These are phyloP conservation scores for Paratrypauchen microcephalus DNA, from an alignment of 2,797 vertebrate species.

Conservation along the genomic window DNA sequence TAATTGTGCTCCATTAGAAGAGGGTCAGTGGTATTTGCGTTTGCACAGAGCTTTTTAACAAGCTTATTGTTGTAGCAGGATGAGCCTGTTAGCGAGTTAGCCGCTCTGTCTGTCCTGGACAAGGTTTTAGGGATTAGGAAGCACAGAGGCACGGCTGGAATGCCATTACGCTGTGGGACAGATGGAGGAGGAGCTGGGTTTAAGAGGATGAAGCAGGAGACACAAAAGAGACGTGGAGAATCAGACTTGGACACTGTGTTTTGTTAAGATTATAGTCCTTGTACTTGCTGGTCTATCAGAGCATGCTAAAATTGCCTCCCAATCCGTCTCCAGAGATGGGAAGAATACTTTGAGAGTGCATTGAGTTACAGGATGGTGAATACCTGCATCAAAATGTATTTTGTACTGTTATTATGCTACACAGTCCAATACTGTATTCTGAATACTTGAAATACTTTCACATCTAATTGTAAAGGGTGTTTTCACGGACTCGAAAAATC, in stretches of 20 bases:
- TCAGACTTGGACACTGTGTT: not conserved
- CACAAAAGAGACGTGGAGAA: not conserved
- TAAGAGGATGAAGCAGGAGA: not conserved
- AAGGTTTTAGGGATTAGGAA: slow-evolving; percentile 40
- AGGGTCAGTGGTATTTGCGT: slow-evolving; percentile 25
- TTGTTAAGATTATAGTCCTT: not conserved
- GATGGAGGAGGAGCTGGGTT: not conserved
- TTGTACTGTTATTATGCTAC: no score
- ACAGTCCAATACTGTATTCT: not conserved
- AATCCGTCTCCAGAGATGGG: no score
- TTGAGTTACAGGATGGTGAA: no score
- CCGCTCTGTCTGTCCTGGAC: slow-evolving; percentile 31
- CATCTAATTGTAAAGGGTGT: no score
- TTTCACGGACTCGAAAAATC: no score
- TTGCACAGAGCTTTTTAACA: slow-evolving; percentile 28
- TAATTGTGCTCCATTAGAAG: slow-evolving; percentile 32
- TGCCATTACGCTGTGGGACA: slow-evolving; percentile 3
- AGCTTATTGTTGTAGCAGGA: slow-evolving; percentile 37
- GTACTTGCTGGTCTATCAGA: not conserved
- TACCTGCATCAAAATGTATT: no score
- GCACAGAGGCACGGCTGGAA: slow-evolving; percentile 16
- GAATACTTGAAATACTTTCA: not conserved
- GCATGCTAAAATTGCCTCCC: no score
- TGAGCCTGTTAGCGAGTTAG: slow-evolving; percentile 36
- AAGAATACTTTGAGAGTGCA: no score